Conservation (phyloP, 2,888 invertebrate genomes). For the Augochlorella aurata region DNA sequence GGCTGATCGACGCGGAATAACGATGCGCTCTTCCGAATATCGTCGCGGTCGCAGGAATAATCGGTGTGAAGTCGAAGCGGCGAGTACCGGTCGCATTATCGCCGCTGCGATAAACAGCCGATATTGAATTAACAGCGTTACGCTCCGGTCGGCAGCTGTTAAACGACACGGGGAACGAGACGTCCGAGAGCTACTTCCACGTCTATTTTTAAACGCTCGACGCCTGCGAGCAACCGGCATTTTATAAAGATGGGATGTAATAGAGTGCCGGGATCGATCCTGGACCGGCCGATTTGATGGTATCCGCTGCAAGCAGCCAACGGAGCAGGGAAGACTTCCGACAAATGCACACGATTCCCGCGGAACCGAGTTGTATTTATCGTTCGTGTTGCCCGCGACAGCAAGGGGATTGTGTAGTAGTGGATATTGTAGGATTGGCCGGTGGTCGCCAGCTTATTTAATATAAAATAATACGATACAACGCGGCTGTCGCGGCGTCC, state of each 20-base stretch:
- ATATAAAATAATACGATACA: background rate
- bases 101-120: background rate
- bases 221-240: conserved; percentile 1
- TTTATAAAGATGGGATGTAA: conserved; percentile 12
- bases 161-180: background rate
- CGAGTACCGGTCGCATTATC: background rate
- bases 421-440: background rate
- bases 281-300: background rate
- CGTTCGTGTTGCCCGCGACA: background rate
- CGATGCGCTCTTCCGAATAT: background rate
- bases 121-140: conserved; percentile 24
- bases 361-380: background rate
- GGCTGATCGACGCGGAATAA: conserved; percentile 18
- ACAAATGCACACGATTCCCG: background rate
- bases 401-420: background rate
- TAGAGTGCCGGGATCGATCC: conserved; percentile 15
- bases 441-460: background rate
- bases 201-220: conserved; percentile 15
- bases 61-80: conserved; percentile 12
- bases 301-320: background rate
- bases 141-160: background rate
- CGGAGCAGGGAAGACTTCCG: background rate
- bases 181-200: background rate
- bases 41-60: background rate
- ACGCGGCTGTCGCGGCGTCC: background rate